Evolutionary conservation across 2,888 invertebrate genomes (phyloP).

Genomic region (Lobophora halterata): DNA sequence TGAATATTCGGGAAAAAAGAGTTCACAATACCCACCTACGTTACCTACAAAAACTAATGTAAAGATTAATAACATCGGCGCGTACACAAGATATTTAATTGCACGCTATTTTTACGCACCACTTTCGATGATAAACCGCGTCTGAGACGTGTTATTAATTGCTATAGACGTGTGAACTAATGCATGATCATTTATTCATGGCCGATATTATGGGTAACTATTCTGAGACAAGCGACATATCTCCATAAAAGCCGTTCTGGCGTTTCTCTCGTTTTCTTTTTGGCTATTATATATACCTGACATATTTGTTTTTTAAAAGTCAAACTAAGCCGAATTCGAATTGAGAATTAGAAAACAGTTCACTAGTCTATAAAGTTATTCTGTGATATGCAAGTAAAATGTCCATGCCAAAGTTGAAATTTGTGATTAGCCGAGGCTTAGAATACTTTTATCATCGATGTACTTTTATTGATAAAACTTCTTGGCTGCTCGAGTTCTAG

Average conservation of each 20-base stretch:
- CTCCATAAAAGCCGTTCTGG: neutral
- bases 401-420: no score
- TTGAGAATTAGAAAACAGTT: no score
- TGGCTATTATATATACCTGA: no score
- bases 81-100: conserved; percentile 25
- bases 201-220: conserved; percentile 19
- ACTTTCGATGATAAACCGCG: conserved; percentile 42
- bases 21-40: neutral
- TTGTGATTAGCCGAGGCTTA: no score
- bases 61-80: neutral
- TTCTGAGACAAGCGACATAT: conserved; percentile 15
- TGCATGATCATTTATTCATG: conserved; percentile 46
- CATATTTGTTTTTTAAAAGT: no score
- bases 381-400: no score
- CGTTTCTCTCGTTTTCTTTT: no score
- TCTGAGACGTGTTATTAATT: conserved; percentile 45
- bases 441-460: no score
- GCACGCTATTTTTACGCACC: conserved; percentile 27
- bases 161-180: conserved; percentile 45
- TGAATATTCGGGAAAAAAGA: conserved; percentile 7
- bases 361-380: no score
- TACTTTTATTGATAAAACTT: no score
- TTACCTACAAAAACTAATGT: conserved; percentile 9
- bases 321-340: no score
- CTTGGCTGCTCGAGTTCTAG: no score